Conservation (phyloP, 1,140 invertebrate genomes). For the Drosophila santomea region DNA sequence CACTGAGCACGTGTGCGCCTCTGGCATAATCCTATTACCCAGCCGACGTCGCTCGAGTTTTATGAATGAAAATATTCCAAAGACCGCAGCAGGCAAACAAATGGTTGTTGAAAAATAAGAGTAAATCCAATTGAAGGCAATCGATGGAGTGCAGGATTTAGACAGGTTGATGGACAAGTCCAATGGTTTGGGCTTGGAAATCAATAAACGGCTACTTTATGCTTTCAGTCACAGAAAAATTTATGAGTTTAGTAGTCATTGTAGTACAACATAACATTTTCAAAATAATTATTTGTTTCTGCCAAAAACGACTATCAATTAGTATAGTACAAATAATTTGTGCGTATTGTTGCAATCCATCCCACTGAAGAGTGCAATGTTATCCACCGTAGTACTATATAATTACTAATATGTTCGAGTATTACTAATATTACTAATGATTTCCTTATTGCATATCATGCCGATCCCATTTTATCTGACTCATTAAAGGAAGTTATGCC, state of each 20-base stretch:
- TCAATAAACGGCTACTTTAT: neutral
- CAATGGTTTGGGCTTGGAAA: neutral
- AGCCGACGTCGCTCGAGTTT: constrained; percentile 50
- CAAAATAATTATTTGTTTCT: too few relatives aligned
- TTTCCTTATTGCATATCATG: constrained; percentile 4
- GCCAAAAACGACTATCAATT: too few relatives aligned
- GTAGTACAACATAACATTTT: too few relatives aligned
- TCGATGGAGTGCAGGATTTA: neutral
- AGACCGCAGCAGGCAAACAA: constrained; percentile 11
- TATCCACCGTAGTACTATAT: too few relatives aligned
- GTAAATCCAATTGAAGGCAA: constrained; percentile 11
- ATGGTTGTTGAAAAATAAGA: constrained; percentile 21
- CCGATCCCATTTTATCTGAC: constrained; percentile 19
- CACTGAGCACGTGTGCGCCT: constrained; percentile 74
- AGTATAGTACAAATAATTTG: too few relatives aligned
- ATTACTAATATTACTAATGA: constrained; percentile 2
- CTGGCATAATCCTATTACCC: constrained; percentile 76
- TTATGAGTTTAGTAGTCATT: too few relatives aligned
- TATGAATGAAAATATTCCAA: constrained; percentile 65
- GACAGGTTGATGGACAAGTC: neutral
- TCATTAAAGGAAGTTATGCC: constrained; percentile 24
- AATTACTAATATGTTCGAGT: too few relatives aligned
- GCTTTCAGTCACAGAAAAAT: neutral
- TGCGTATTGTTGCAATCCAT: too few relatives aligned
- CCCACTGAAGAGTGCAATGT: too few relatives aligned